Conservation (phyloP, 2,797 vertebrate genomes). For the Sebastes itinus region DNA sequence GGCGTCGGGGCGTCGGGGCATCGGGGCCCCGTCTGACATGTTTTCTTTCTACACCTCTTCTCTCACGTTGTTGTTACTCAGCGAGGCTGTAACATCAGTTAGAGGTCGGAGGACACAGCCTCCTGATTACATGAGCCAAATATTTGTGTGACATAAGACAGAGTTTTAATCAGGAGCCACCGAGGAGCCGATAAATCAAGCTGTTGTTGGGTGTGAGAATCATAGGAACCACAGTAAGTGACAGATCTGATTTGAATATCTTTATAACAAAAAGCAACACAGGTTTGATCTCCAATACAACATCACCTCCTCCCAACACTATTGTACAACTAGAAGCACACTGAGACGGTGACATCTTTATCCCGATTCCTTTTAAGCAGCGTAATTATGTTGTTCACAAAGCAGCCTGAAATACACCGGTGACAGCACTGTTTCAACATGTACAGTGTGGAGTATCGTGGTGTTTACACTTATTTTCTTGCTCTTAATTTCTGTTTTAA, state of each 20-base stretch:
- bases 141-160: background rate
- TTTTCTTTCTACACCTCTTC: too few relatives aligned
- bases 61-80: too few relatives aligned
- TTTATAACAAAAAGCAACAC: background rate
- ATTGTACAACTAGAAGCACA: background rate
- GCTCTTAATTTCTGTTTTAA: too few relatives aligned
- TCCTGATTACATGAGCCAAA: background rate
- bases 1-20: too few relatives aligned
- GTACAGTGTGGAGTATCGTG: rapidly evolving
- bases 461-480: too few relatives aligned
- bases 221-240: too few relatives aligned
- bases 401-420: too few relatives aligned
- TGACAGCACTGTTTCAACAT: too few relatives aligned
- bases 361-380: too few relatives aligned
- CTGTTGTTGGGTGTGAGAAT: background rate
- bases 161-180: background rate
- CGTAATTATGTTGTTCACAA: too few relatives aligned
- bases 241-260: background rate
- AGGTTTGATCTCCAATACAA: background rate
- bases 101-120: background rate
- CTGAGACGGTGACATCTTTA: background rate
- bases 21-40: too few relatives aligned
- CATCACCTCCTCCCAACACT: background rate
- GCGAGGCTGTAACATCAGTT: too few relatives aligned
- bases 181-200: background rate